Evolutionary conservation across 2,797 vertebrate genomes (phyloP).

Genomic region (Danionella dracula): DNA sequence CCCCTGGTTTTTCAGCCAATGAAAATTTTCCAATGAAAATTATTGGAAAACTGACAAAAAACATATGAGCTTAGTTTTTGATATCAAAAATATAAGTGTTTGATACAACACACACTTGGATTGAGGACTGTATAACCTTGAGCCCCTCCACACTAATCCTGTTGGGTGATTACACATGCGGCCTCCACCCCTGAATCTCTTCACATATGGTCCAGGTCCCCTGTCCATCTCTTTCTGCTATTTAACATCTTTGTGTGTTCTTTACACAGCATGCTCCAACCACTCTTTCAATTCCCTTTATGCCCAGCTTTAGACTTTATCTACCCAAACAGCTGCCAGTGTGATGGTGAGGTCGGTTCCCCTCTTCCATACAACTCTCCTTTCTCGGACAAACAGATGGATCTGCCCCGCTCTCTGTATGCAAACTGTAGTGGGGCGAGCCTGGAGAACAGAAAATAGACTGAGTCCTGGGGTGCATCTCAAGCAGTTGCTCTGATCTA

Average conservation of each 20-base stretch:
- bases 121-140: slow-evolving; percentile 8
- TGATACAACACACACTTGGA: neutral
- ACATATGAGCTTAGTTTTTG: too few species aligned
- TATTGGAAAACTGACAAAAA: too few species aligned
- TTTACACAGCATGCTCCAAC: slow-evolving; percentile 10
- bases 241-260: slow-evolving; percentile 25
- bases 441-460: slow-evolving; percentile 11
- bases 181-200: slow-evolving; percentile 1
- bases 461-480: slow-evolving; percentile 20
- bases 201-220: slow-evolving; percentile 1
- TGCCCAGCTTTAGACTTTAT: slow-evolving; percentile 32
- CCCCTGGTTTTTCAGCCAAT: too few species aligned
- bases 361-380: slow-evolving; percentile 14
- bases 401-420: slow-evolving; percentile 29
- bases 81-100: too few species aligned
- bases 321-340: slow-evolving; percentile 39
- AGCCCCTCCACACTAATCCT: slow-evolving; percentile 4
- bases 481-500: slow-evolving; percentile 26
- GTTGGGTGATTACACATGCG: slow-evolving; percentile 16
- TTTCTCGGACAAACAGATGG: slow-evolving; percentile 47
- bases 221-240: slow-evolving; percentile 28
- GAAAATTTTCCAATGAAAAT: too few species aligned
- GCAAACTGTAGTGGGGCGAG: slow-evolving; percentile 20
- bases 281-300: slow-evolving; percentile 29
- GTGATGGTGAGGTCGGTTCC: slow-evolving; percentile 25